phyloP scores from a whole-genome alignment of 1,140 invertebrate genomes.

The Cotesia typhae region DNA sequence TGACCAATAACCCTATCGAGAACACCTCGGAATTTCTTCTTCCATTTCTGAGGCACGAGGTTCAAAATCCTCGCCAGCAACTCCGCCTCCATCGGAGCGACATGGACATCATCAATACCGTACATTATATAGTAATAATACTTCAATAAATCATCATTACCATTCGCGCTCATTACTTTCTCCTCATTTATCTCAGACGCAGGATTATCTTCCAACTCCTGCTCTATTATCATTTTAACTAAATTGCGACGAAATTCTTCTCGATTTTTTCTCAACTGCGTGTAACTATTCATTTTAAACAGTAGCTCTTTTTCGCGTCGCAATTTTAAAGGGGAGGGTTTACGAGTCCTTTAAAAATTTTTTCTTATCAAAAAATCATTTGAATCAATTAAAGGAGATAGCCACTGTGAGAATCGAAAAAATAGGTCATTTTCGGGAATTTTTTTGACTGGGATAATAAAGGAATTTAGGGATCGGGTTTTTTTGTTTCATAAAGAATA shows the following conservation, averaged over 20 bases:
- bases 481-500: too few relatives aligned
- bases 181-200: conserved; percentile 14
- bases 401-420: too few relatives aligned
- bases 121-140: conserved; percentile 92
- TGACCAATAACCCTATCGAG: conserved; percentile 70
- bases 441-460: too few relatives aligned
- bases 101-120: conserved; percentile 86
- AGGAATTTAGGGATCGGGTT: too few relatives aligned
- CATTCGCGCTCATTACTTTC: conserved; percentile 52
- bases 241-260: conserved; percentile 84
- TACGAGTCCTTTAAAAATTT: conserved; percentile 20
- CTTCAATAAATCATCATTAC: conserved; percentile 76
- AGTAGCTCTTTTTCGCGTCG: conserved; percentile 36
- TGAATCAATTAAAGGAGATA: too few relatives aligned
- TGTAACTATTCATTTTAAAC: conserved; percentile 69
- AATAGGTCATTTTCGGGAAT: too few relatives aligned
- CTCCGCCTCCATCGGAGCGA: conserved; percentile 75
- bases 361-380: too few relatives aligned
- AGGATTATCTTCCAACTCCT: conserved; percentile 52
- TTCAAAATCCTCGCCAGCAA: conserved; percentile 68
- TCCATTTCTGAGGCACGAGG: conserved; percentile 61
- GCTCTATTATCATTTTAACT: conserved; percentile 72
- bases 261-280: conserved; percentile 75
- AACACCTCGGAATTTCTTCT: conserved; percentile 69
- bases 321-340: conserved; percentile 28